A percentile compares a stretch with the other conserved stretches of the same genome.
These are phyloP conservation scores for Tauraco hartlaubi DNA, from an alignment of 2,797 vertebrate genomes.

Conservation along the genomic window DNA sequence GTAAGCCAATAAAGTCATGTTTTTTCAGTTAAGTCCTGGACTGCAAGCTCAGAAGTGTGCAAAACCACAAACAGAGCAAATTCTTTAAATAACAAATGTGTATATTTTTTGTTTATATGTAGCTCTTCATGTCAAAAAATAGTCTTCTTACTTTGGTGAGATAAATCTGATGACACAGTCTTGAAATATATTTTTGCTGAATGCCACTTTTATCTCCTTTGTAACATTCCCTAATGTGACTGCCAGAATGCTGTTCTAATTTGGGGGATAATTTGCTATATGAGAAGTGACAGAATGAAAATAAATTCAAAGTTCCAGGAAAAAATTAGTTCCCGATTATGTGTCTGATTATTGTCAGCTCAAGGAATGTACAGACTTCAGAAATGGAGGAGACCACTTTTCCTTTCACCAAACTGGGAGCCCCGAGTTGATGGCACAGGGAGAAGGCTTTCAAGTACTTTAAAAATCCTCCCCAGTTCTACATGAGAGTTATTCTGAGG, in stretches of 20 bases:
- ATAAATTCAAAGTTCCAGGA: constrained; percentile 59
- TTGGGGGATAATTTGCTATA: constrained; percentile 59
- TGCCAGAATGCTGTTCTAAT: constrained; percentile 57
- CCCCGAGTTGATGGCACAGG: not conserved
- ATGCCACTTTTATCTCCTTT: constrained; percentile 51
- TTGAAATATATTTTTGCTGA: constrained; percentile 33
- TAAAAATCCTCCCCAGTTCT: constrained; percentile 7
- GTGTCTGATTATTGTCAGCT: constrained; percentile 46
- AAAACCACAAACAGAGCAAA: constrained; percentile 29
- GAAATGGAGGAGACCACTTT: constrained; percentile 26
- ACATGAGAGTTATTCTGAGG: constrained; percentile 51
- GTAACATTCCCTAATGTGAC: constrained; percentile 27
- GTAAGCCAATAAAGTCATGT: not conserved
- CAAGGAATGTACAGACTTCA: not conserved
- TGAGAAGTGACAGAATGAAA: constrained; percentile 59
- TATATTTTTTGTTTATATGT: not conserved
- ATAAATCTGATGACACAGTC: constrained; percentile 34
- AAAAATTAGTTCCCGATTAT: constrained; percentile 62
- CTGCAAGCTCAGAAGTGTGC: not conserved
- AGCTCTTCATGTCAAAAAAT: constrained; percentile 8
- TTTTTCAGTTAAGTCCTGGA: not conserved
- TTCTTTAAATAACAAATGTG: constrained; percentile 10
- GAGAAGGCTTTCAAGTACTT: constrained; percentile 15
- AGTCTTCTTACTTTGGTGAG: not conserved
- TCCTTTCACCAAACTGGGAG: constrained; percentile 34